These are phyloP conservation scores for Heterohyrax brucei DNA, from an alignment of 2,797 vertebrate genomes.

Conservation along the genomic window DNA sequence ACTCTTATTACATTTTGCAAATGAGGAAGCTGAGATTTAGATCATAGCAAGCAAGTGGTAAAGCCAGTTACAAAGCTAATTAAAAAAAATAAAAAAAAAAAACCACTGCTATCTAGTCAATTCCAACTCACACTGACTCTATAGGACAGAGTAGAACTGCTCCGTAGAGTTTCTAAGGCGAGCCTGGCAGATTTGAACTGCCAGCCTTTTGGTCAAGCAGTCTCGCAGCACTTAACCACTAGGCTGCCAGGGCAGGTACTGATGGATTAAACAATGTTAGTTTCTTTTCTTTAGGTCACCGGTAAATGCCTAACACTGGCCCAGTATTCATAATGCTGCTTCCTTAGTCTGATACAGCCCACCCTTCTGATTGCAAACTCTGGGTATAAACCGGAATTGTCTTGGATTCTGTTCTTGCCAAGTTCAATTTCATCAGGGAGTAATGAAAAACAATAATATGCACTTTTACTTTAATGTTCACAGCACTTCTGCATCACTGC, in stretches of 20 bases:
- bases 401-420: constrained; percentile 69
- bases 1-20: neutral
- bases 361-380: constrained; percentile 42
- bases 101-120: too few relatives aligned
- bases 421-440: constrained; percentile 77
- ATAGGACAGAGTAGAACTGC: too few relatives aligned
- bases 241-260: too few relatives aligned
- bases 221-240: too few relatives aligned
- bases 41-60: neutral
- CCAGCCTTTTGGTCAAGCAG: too few relatives aligned
- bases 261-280: neutral
- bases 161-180: too few relatives aligned
- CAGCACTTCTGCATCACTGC: constrained; percentile 81
- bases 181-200: too few relatives aligned
- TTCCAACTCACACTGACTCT: too few relatives aligned
- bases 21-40: constrained; percentile 46
- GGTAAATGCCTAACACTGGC: neutral
- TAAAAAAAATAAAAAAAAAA: neutral
- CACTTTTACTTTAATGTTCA: constrained; percentile 81
- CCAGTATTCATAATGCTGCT: rapidly evolving
- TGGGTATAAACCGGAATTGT: constrained; percentile 63
- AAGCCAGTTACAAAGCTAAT: neutral
- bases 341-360: neutral
- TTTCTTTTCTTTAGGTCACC: neutral
- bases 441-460: constrained; percentile 77